phyloP scores from a whole-genome alignment of 2,797 vertebrate species.

The Hydrocynus forskahlii region DNA sequence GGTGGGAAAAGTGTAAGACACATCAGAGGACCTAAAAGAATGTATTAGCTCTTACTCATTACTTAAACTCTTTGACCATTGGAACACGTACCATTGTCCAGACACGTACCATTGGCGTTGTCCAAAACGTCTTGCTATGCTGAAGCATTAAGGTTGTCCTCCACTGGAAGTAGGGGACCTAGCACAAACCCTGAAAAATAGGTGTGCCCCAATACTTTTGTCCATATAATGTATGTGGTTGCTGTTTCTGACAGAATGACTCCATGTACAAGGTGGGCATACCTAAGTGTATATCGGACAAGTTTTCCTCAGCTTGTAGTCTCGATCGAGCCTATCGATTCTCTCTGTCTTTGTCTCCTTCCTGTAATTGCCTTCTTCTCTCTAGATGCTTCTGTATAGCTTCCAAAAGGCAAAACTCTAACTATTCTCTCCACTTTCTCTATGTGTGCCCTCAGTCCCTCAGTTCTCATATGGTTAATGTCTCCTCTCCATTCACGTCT shows the following conservation, averaged over 20 bases:
- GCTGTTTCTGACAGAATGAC: no score
- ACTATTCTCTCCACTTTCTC: neutral
- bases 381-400: neutral
- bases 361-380: neutral
- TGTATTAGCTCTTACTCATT: neutral
- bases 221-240: no score
- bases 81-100: neutral
- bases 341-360: neutral
- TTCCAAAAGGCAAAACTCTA: neutral
- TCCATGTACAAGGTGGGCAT: no score
- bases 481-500: neutral
- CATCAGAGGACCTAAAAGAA: no score
- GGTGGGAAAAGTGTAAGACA: neutral
- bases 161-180: no score
- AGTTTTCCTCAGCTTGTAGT: neutral
- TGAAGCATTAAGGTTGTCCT: no score
- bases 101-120: no score
- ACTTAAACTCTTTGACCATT: neutral
- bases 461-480: neutral
- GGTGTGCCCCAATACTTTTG: no score
- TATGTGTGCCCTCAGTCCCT: neutral
- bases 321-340: constrained; percentile 10
- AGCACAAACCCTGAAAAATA: no score
- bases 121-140: no score
- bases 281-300: no score